Percentiles rank a stretch among this genome's conserved stretches.
These are phyloP conservation scores for Capromys pilorides DNA, from an alignment of 2,797 vertebrate species.

Conservation along the genomic window DNA sequence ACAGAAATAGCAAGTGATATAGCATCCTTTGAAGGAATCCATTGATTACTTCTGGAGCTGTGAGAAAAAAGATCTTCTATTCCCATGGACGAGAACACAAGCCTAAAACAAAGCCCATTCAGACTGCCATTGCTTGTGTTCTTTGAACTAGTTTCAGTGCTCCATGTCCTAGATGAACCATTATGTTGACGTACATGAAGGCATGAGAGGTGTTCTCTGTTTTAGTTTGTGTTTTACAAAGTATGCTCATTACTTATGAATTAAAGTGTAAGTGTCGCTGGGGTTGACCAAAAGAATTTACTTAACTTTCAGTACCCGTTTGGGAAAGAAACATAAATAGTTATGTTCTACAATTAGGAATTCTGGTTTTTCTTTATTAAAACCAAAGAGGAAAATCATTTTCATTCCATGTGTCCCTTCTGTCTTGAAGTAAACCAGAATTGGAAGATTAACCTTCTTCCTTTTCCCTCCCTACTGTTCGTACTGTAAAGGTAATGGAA, in stretches of 20 bases:
- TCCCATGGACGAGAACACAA: background rate
- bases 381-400: conserved; percentile 56
- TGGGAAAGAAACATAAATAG: conserved; percentile 70
- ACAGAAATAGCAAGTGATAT: conserved; percentile 18
- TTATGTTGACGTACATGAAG: conserved; percentile 59
- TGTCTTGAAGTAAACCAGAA: conserved; percentile 48
- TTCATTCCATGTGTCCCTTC: conserved; percentile 45
- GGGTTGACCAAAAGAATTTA: conserved; percentile 59
- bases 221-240: conserved; percentile 73
- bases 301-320: conserved; percentile 70
- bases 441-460: background rate
- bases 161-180: conserved; percentile 52
- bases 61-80: conserved; percentile 3
- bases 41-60: conserved; percentile 9
- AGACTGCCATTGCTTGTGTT: conserved; percentile 19
- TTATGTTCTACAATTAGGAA: conserved; percentile 60
- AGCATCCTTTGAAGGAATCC: background rate
- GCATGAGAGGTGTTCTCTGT: conserved; percentile 63
- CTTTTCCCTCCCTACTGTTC: background rate
- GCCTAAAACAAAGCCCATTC: background rate
- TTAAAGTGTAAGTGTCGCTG: conserved; percentile 68
- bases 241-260: conserved; percentile 58
- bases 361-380: conserved; percentile 56
- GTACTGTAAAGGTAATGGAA: conserved; percentile 27
- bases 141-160: conserved; percentile 46